phyloP scores from a whole-genome alignment of 2,113 vertebrate species.

The Willisornis vidua region DNA sequence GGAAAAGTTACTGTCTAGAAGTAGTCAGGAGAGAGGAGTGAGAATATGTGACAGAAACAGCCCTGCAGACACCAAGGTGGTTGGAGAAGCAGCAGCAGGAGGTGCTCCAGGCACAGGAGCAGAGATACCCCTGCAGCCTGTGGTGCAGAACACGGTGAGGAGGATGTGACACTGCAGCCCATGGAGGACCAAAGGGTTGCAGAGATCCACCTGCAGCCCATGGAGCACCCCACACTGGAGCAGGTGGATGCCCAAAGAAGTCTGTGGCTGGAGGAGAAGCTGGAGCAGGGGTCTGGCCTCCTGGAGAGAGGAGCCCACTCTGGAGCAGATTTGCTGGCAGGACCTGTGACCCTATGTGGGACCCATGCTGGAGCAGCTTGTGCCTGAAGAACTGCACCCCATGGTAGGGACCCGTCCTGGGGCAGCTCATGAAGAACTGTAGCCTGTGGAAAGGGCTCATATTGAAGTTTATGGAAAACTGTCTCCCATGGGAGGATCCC shows the following conservation, averaged over 20 bases:
- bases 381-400: rapidly evolving
- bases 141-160: not conserved
- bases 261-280: not conserved
- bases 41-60: not conserved
- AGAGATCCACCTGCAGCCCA: not conserved
- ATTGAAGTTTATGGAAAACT: not conserved
- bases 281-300: not conserved
- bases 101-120: no score
- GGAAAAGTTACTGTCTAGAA: not conserved
- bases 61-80: not conserved
- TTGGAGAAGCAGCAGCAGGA: not conserved
- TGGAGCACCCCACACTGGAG: not conserved
- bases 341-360: not conserved
- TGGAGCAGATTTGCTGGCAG: not conserved
- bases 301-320: not conserved
- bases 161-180: no score
- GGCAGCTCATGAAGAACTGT: not conserved
- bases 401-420: rapidly evolving
- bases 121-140: not conserved
- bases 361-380: rapidly evolving
- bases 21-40: not conserved
- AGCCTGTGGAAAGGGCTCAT: not conserved
- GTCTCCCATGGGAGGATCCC: not conserved
- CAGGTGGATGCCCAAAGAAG: not conserved
- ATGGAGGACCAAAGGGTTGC: not conserved